phyloP scores from a whole-genome alignment of 1,140 invertebrate genomes.

The Uloborus diversus region DNA sequence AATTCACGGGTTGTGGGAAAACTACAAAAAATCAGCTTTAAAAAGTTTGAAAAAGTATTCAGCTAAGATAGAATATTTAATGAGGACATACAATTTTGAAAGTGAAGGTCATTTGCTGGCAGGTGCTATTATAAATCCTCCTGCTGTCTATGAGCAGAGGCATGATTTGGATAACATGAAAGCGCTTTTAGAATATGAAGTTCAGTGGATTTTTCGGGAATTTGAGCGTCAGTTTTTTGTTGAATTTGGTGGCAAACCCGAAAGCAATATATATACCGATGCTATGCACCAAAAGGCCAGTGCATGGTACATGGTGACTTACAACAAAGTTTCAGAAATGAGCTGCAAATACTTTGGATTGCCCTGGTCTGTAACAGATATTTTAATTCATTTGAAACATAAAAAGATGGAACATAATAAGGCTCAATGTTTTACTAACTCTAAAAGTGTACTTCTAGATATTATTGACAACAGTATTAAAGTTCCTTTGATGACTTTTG shows the following conservation, averaged over 20 bases:
- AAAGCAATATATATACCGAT: constrained; percentile 16
- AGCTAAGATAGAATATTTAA: constrained; percentile 52
- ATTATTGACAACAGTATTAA: constrained; percentile 21
- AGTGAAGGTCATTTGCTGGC: constrained; percentile 60
- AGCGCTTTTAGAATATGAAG: constrained; percentile 24
- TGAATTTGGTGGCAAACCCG: constrained; percentile 57
- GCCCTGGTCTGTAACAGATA: constrained; percentile 50
- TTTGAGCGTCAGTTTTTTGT: constrained; percentile 35
- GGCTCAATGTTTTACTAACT: background rate
- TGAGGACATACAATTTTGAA: constrained; percentile 60
- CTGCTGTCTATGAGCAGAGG: constrained; percentile 14
- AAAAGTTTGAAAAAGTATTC: constrained; percentile 38
- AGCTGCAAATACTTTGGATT: constrained; percentile 40
- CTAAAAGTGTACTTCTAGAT: constrained; percentile 3
- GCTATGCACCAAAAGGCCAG: constrained; percentile 58
- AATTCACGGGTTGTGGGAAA: constrained; percentile 48
- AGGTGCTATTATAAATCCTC: constrained; percentile 44
- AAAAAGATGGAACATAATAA: background rate
- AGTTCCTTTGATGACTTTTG: background rate
- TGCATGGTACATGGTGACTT: constrained; percentile 61
- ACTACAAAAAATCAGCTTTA: constrained; percentile 48
- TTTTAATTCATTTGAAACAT: constrained; percentile 33
- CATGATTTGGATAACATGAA: constrained; percentile 36
- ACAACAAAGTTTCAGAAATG: constrained; percentile 1
- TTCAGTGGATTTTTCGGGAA: constrained; percentile 25